Percentiles rank a stretch among this genome's conserved stretches.
These are phyloP conservation scores for Xenopus tropicalis DNA, from an alignment of 2,113 vertebrate genomes.

Conservation along the genomic window UCB_Xtro_10.0 CM004448.2:16096501-16097000, in stretches of 20 bases:
- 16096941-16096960: neutral
- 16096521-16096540: no score
- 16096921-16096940: neutral
- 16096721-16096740: slow-evolving; percentile 31
- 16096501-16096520: no score
- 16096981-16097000: no score
- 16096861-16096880: neutral
- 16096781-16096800: neutral
- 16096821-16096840: neutral
- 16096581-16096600: slow-evolving; percentile 27
- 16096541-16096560: no score
- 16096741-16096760: slow-evolving; percentile 26
- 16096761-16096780: slow-evolving; percentile 20
- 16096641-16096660: slow-evolving; percentile 87
- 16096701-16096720: slow-evolving; percentile 56
- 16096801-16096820: slow-evolving; percentile 11
- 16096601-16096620: slow-evolving; percentile 94
- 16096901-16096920: neutral
- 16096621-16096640: slow-evolving; percentile 88
- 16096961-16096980: neutral
- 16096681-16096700: slow-evolving; percentile 88
- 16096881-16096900: neutral
- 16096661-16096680: slow-evolving; percentile 89
- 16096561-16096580: no score
- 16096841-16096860: neutral